These are phyloP conservation scores for Arge pagana DNA, from an alignment of 2,888 invertebrate species.

Conservation along the genomic window DNA sequence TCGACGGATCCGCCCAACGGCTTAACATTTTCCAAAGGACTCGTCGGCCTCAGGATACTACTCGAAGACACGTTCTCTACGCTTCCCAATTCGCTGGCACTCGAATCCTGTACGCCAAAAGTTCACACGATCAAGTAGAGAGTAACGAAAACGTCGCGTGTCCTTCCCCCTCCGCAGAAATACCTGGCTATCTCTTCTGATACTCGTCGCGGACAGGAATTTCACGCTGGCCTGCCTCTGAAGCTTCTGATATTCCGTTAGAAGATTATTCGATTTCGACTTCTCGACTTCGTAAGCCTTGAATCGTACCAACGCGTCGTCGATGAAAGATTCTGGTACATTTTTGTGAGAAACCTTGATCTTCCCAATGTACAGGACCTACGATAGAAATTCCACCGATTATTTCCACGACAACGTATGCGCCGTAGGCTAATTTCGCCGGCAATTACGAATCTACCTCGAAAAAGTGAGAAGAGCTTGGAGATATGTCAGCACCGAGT, in stretches of 20 bases:
- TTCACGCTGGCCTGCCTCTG: constrained; percentile 43
- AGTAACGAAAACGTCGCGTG: constrained; percentile 4
- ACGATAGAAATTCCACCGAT: constrained; percentile 41
- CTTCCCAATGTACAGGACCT: constrained; percentile 91
- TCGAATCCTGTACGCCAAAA: constrained; percentile 50
- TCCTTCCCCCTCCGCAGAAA: too few species aligned
- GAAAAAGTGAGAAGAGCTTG: constrained; percentile 87
- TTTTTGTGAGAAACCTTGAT: constrained; percentile 86
- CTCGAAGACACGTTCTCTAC: constrained; percentile 52
- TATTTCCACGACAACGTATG: not conserved
- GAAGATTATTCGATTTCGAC: constrained; percentile 61
- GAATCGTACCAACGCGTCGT: constrained; percentile 87
- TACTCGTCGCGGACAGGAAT: constrained; percentile 37
- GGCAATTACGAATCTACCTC: constrained; percentile 64
- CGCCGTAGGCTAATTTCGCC: too few species aligned
- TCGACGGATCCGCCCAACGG: constrained; percentile 48
- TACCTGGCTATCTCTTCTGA: constrained; percentile 51
- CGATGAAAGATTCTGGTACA: constrained; percentile 85
- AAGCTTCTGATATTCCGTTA: constrained; percentile 56
- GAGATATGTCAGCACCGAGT: constrained; percentile 77
- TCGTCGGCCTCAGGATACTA: constrained; percentile 53
- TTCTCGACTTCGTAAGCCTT: constrained; percentile 79
- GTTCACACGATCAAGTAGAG: too few species aligned
- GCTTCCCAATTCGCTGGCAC: constrained; percentile 48
- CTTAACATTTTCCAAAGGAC: constrained; percentile 39